phyloP scores from a whole-genome alignment of 2,888 invertebrate genomes.

The Eledona agricola region DNA sequence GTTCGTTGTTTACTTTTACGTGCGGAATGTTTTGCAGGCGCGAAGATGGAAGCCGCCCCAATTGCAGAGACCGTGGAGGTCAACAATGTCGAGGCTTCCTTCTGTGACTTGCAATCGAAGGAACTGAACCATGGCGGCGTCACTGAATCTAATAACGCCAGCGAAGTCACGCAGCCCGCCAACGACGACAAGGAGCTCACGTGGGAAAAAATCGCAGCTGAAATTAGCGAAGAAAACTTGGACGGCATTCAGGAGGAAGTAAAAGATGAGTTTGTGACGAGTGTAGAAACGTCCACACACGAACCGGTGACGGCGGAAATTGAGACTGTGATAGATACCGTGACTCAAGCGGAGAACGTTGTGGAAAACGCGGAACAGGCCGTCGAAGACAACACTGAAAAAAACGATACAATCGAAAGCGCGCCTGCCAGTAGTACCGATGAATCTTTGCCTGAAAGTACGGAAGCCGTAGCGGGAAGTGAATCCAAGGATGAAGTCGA shows the following conservation, averaged over 20 bases:
- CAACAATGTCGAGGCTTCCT: constrained; percentile 5
- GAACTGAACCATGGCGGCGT: constrained; percentile 2
- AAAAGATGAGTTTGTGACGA: constrained; percentile 4
- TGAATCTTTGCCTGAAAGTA: neutral
- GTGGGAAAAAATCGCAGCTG: constrained; percentile 35
- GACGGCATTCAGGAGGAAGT: constrained; percentile 9
- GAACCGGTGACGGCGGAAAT: neutral
- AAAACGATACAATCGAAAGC: neutral
- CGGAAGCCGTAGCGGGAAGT: no score
- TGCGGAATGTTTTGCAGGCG: constrained; percentile 10
- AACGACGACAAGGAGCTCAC: constrained; percentile 21
- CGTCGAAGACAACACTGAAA: neutral
- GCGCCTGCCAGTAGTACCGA: neutral
- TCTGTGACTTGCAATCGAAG: constrained; percentile 1
- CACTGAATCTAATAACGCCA: neutral
- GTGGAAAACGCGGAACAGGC: neutral
- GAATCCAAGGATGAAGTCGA: no score
- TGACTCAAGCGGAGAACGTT: constrained; percentile 9
- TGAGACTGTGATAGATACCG: constrained; percentile 15
- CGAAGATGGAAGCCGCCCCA: constrained; percentile 7
- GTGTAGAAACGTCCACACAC: no score
- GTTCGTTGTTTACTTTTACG: constrained; percentile 24
- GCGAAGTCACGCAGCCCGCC: constrained; percentile 7
- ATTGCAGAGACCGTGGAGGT: neutral
- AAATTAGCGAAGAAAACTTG: constrained; percentile 23